phyloP scores from a whole-genome alignment of 2,113 vertebrate genomes.

The Mugil cephalus region DNA sequence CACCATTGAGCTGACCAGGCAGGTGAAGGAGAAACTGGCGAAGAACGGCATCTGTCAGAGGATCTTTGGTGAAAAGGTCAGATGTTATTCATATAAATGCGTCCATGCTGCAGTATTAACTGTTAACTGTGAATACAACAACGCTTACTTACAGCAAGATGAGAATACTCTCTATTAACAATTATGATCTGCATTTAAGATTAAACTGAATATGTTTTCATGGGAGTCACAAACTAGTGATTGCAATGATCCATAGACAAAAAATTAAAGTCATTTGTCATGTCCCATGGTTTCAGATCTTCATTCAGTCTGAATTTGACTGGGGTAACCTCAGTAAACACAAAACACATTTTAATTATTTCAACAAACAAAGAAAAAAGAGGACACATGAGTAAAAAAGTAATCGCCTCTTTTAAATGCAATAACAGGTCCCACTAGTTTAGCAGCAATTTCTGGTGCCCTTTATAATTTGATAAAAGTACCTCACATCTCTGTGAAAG shows the following conservation, averaged over 20 bases:
- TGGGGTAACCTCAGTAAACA: constrained; percentile 4
- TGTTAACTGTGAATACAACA: too few relatives aligned
- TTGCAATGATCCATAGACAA: not conserved
- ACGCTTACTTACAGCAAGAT: not conserved
- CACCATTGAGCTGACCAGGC: constrained; percentile 94
- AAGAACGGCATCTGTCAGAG: constrained; percentile 99
- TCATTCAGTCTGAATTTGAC: not conserved
- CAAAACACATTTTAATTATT: constrained; percentile 14
- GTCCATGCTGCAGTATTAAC: not conserved
- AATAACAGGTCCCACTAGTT: constrained; percentile 19
- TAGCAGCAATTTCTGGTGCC: constrained; percentile 16
- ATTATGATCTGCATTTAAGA: not conserved
- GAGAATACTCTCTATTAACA: not conserved
- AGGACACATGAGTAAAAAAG: constrained; percentile 21
- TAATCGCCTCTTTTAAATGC: constrained; percentile 22
- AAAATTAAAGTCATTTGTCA: not conserved
- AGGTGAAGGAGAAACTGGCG: constrained; percentile 98
- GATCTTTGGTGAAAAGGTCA: constrained; percentile 99
- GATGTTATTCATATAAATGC: not conserved
- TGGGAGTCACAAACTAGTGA: not conserved
- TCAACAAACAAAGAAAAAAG: not conserved
- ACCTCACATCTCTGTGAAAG: constrained; percentile 4
- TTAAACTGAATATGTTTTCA: not conserved
- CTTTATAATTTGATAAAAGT: not conserved
- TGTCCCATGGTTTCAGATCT: not conserved